phyloP scores from a whole-genome alignment of 1,140 invertebrate genomes.

The Drosophila quadrilineata region DNA sequence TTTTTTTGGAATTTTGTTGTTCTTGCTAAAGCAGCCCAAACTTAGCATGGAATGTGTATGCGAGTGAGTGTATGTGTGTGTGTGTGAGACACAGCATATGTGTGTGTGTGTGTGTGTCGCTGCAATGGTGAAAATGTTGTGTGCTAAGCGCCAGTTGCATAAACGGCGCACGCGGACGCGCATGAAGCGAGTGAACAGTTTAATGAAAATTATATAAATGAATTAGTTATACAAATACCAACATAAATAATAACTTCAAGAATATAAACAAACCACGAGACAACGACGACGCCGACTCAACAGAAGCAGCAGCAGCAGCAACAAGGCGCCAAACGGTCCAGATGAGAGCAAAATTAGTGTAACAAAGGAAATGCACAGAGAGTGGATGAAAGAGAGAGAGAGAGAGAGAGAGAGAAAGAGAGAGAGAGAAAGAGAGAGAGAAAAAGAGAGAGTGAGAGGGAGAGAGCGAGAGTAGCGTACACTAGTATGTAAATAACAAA shows the following conservation, averaged over 20 bases:
- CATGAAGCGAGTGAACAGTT: conserved; percentile 35
- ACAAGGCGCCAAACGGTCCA: conserved; percentile 31
- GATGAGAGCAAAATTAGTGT: too few species aligned
- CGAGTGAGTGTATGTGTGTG: conserved; percentile 3
- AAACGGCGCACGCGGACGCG: conserved; percentile 46
- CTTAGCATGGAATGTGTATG: conserved; percentile 23
- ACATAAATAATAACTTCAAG: not conserved
- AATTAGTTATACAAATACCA: conserved; percentile 20
- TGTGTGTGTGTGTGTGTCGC: conserved; percentile 27
- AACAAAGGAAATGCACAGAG: too few species aligned
- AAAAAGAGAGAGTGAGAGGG: not conserved
- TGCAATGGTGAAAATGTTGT: conserved; percentile 36
- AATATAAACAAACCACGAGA: not conserved
- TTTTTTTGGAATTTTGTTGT: conserved; percentile 9
- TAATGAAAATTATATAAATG: conserved; percentile 44
- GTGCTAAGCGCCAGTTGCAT: conserved; percentile 46
- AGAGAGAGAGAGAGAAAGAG: not conserved
- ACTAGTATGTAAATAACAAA: too few species aligned
- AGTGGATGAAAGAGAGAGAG: not conserved
- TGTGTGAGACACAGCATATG: conserved; percentile 1
- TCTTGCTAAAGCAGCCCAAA: conserved; percentile 43
- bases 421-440: not conserved
- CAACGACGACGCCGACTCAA: not conserved
- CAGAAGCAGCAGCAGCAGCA: conserved; percentile 9
- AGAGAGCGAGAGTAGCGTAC: conserved; percentile 1